Conservation (phyloP, 2,113 vertebrate genomes). For the Periophthalmodon schlosseri region DNA sequence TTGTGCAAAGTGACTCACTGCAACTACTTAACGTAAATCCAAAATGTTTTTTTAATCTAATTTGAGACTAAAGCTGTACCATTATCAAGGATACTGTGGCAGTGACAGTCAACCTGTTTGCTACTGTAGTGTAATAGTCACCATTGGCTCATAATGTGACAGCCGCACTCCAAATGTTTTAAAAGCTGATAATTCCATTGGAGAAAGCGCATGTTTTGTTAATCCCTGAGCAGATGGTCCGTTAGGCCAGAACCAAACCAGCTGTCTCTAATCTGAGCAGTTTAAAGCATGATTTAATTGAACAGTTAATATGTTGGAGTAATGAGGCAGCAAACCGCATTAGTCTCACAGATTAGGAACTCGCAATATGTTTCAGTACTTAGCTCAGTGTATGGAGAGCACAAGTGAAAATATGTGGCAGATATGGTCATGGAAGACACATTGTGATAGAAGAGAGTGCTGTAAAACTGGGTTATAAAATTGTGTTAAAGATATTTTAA, state of each 20-base stretch:
- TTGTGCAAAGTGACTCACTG: too few relatives aligned
- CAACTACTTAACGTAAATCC: too few relatives aligned
- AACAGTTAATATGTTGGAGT: slow-evolving; percentile 46
- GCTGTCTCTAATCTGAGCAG: slow-evolving; percentile 53
- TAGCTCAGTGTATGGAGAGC: not conserved
- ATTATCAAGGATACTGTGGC: not conserved
- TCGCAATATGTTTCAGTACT: not conserved
- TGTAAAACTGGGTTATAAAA: not conserved
- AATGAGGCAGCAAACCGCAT: slow-evolving; percentile 28
- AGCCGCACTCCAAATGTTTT: slow-evolving; percentile 9
- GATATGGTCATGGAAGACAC: not conserved
- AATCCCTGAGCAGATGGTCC: slow-evolving; percentile 62
- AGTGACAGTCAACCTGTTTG: not conserved
- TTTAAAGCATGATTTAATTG: slow-evolving; percentile 45
- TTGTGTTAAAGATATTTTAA: too few relatives aligned
- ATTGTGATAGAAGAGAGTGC: not conserved
- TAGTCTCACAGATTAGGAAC: slow-evolving; percentile 4
- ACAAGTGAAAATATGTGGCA: not conserved
- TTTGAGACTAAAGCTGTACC: not conserved
- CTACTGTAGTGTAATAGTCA: not conserved
- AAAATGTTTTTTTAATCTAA: too few relatives aligned
- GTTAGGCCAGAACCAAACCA: slow-evolving; percentile 52
- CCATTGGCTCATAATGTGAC: not conserved
- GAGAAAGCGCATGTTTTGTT: slow-evolving; percentile 48
- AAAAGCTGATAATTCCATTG: slow-evolving; percentile 16